Evolutionary conservation across 2,797 vertebrate genomes (phyloP).

Genomic region (Amazona finschi): DNA sequence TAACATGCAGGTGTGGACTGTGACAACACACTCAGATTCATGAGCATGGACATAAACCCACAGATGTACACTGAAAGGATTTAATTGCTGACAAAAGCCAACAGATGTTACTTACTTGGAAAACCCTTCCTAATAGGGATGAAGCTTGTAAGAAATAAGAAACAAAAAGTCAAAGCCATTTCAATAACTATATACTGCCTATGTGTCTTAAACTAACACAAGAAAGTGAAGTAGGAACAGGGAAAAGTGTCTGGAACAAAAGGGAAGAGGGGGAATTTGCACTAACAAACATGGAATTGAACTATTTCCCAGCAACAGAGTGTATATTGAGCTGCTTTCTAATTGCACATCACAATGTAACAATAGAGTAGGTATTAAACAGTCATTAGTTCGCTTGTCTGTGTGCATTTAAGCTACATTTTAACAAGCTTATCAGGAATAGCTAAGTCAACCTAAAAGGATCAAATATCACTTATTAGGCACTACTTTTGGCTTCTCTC

Average conservation of each 20-base stretch:
- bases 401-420: not conserved
- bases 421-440: not conserved
- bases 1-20: conserved; percentile 16
- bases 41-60: not conserved
- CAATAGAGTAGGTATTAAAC: not conserved
- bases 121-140: conserved; percentile 57
- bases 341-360: not conserved
- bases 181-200: not conserved
- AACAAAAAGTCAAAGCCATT: conserved; percentile 27
- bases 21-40: not conserved
- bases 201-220: not conserved
- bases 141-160: conserved; percentile 63
- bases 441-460: not conserved
- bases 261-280: not conserved
- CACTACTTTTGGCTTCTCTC: not conserved
- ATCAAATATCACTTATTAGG: not conserved
- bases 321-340: not conserved
- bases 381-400: not conserved
- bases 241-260: not conserved
- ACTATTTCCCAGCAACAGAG: not conserved
- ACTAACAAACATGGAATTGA: not conserved
- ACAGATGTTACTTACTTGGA: conserved; percentile 67
- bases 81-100: conserved; percentile 11
- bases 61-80: not conserved
- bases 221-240: not conserved